Base-by-base conservation (phyloP, 1,140 invertebrate species). In the Danaus plexippus region DNA sequence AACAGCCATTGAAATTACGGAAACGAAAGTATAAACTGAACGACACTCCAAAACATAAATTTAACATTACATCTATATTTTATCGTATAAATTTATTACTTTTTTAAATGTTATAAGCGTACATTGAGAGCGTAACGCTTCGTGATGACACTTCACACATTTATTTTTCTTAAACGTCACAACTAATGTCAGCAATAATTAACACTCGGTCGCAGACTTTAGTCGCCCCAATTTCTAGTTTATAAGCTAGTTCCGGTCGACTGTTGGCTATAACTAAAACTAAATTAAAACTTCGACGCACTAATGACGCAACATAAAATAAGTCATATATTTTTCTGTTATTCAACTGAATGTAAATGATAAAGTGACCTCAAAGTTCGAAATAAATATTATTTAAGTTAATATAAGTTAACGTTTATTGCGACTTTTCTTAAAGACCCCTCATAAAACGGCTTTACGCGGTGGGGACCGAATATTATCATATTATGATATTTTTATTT, bases 201-300 rank as follows among this genome's bases (percentile, higher is more conserved):
- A 77, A 80, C 65, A 65, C 71, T 72, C 66, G 58, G 52, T 53
- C 59, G 61, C 60, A 59, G 57, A 56, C 22, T 32, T 32, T 32
- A 32, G 22, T 32, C 65, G 62, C 64, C 70, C 75, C 70, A 76
- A 75, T 77, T 80, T 77, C 69, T 72, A 73, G 67, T 61, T 73
- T 77, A 75, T 77, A 69, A 77, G 65, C 66, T 71, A 72, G 66
- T 77, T 80, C 75, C 75, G 69, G 70, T 65, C 64, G 60, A 67
- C 69, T 67, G 53, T 63, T 61, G 41, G 47, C 47, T 63, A 32
- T 32, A 32, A 32, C 22, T 32, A 32, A 32, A 32, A 32, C 22
- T 32, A 32, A 32, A 32, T 32, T 32, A 4, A 32, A 32, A 32
- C 22, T 32, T 32, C 7, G 22, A 32, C 22, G 2, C 22, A 32